These are phyloP conservation scores for Wasmannia auropunctata DNA, from an alignment of 1,140 invertebrate genomes.

Conservation along the genomic window DNA sequence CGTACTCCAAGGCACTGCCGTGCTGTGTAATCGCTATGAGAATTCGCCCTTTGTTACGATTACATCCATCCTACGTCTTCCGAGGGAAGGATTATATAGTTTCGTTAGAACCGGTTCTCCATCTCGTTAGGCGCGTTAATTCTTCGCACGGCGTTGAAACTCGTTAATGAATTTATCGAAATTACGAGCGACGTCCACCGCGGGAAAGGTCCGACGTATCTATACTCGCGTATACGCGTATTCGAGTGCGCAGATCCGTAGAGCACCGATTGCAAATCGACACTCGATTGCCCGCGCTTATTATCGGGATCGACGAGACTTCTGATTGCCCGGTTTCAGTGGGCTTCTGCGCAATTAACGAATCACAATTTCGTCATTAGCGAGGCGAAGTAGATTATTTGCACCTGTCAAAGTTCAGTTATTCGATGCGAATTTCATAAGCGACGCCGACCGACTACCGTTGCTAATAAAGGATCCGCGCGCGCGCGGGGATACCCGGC, in stretches of 20 bases:
- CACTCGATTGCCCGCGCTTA: background rate
- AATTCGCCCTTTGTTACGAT: slow-evolving; percentile 62
- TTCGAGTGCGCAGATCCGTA: background rate
- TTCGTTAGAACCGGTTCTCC: slow-evolving; percentile 44
- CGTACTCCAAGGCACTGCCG: background rate
- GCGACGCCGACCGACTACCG: background rate
- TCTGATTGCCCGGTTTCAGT: background rate
- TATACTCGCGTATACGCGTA: background rate
- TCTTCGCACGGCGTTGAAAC: background rate
- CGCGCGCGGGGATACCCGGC: background rate
- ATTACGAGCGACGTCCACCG: background rate
- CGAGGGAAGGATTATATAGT: background rate
- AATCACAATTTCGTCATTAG: slow-evolving; percentile 9
- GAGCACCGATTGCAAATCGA: background rate
- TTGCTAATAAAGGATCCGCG: background rate
- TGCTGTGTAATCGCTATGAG: slow-evolving; percentile 61
- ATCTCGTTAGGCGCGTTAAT: slow-evolving; percentile 36
- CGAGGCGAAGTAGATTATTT: slow-evolving; percentile 4
- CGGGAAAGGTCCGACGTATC: background rate
- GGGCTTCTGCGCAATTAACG: slow-evolving; percentile 15
- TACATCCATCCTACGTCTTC: slow-evolving; percentile 6
- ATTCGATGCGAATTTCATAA: slow-evolving; percentile 26
- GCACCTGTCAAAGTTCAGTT: slow-evolving; percentile 13
- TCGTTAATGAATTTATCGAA: slow-evolving; percentile 39
- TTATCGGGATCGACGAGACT: background rate